Conservation (phyloP, 2,113 vertebrate genomes). For the Laticauda colubrina region DNA sequence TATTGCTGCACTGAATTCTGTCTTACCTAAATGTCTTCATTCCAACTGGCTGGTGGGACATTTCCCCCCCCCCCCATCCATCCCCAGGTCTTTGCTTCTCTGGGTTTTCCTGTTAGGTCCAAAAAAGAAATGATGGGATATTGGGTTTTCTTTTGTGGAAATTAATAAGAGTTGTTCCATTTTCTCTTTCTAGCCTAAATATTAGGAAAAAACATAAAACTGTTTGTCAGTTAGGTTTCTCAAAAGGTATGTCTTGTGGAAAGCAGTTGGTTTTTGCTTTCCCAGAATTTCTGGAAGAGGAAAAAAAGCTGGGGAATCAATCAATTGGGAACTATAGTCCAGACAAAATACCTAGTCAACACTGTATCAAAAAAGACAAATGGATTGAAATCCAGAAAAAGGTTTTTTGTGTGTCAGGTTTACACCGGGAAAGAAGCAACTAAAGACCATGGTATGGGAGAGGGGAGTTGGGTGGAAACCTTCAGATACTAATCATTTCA, state of each 20-base stretch:
- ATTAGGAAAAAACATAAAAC: not conserved
- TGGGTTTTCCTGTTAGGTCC: not conserved
- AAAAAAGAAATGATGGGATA: not conserved
- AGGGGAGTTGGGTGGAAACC: accelerated
- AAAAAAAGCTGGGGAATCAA: not conserved
- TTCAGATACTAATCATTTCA: not conserved
- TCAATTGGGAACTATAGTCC: not conserved
- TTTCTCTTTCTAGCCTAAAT: not conserved
- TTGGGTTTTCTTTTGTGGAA: not conserved
- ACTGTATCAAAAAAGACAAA: not conserved
- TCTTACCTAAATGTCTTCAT: not conserved
- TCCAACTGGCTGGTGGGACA: not conserved
- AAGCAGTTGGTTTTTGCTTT: not conserved
- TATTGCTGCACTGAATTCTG: not conserved
- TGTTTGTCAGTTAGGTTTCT: not conserved
- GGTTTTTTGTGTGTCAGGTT: not conserved
- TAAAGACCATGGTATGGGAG: not conserved
- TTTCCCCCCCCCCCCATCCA: not conserved
- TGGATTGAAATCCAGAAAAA: not conserved
- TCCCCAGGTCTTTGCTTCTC: not conserved
- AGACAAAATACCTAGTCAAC: not conserved
- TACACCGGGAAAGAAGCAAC: not conserved
- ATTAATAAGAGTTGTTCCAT: not conserved
- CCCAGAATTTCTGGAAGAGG: not conserved
- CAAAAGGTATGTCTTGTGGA: not conserved